Evolutionary conservation across 2,888 invertebrate genomes (phyloP).

Genomic region (Rhaphigaster nebulosa): DNA sequence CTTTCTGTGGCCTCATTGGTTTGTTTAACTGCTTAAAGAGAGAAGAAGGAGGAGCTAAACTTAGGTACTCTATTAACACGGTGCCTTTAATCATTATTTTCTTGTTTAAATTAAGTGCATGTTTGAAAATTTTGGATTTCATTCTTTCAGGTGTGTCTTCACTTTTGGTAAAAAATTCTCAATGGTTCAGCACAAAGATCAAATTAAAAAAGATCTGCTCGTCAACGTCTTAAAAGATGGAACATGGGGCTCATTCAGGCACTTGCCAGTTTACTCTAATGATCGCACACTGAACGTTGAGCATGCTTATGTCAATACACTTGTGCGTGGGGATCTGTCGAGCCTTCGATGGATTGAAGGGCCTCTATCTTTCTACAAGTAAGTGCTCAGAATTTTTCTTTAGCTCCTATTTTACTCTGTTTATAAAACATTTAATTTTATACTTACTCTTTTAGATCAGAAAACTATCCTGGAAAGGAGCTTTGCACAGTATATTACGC

Average conservation of each 20-base stretch:
- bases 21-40: slow-evolving; percentile 90
- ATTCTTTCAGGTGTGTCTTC: slow-evolving; percentile 72
- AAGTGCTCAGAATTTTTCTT: neutral
- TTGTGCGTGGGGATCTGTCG: slow-evolving; percentile 93
- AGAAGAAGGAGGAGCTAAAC: slow-evolving; percentile 86
- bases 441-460: slow-evolving; percentile 67
- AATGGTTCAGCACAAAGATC: slow-evolving; percentile 77
- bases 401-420: neutral
- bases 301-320: slow-evolving; percentile 95
- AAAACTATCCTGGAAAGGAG: slow-evolving; percentile 71
- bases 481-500: slow-evolving; percentile 92
- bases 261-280: slow-evolving; percentile 76
- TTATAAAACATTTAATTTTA: neutral
- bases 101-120: neutral
- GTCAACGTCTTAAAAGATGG: slow-evolving; percentile 86
- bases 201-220: slow-evolving; percentile 82
- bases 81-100: neutral
- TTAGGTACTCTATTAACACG: slow-evolving; percentile 73
- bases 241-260: slow-evolving; percentile 88
- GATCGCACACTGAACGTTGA: slow-evolving; percentile 75
- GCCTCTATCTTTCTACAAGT: slow-evolving; percentile 70
- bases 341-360: slow-evolving; percentile 95
- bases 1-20: slow-evolving; percentile 84
- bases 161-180: slow-evolving; percentile 74
- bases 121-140: slow-evolving; percentile 23